Conservation (phyloP, 92 coral and sea anemone species). For the Epizoanthus rinbou region DNA sequence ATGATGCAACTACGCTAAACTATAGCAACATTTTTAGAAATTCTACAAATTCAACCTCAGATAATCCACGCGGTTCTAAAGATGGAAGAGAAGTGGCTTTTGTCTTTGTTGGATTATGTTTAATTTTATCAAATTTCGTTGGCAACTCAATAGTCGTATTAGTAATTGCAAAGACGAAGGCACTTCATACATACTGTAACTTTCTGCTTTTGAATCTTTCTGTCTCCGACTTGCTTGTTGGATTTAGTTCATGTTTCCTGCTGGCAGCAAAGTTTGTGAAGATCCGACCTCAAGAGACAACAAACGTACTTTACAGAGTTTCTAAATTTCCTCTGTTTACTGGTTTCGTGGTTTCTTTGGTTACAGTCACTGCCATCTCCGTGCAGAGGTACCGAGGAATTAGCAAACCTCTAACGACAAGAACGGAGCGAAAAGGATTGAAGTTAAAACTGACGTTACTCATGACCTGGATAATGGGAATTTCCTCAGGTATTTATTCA, state of each 20-base stretch:
- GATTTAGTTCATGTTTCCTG: neutral
- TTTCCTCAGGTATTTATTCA: no score
- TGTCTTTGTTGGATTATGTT: neutral
- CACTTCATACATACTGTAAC: neutral
- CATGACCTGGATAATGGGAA: conserved; percentile 33
- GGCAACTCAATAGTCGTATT: neutral
- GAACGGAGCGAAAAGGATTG: conserved; percentile 30
- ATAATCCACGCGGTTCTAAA: neutral
- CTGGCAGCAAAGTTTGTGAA: neutral
- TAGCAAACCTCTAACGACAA: conserved; percentile 25
- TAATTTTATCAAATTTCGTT: neutral
- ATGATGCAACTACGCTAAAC: neutral
- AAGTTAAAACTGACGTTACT: conserved; percentile 34
- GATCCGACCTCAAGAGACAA: neutral
- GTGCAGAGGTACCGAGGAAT: conserved; percentile 42
- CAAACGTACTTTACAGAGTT: neutral
- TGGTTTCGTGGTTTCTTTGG: conserved; percentile 30
- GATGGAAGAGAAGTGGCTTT: neutral
- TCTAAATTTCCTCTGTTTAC: neutral
- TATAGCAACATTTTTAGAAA: neutral
- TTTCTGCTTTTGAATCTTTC: neutral
- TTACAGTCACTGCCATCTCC: conserved; percentile 38
- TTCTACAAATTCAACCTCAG: no score
- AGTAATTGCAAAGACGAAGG: neutral
- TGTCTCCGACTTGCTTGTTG: neutral